phyloP scores from a whole-genome alignment of 2,888 invertebrate species.

The Microdon myrmicae region DNA sequence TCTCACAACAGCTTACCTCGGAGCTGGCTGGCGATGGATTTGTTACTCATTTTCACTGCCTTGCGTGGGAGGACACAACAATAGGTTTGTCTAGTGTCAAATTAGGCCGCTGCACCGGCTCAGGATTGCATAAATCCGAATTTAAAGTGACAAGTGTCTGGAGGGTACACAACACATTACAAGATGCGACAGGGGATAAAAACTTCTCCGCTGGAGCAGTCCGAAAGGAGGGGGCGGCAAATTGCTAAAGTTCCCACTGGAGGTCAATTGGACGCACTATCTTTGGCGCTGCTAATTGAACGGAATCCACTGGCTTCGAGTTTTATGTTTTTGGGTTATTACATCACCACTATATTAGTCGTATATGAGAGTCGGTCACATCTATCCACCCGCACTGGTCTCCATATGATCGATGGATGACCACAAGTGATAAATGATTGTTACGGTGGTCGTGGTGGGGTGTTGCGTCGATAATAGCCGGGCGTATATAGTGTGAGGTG shows the following conservation, averaged over 20 bases:
- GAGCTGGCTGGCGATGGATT: conserved; percentile 48
- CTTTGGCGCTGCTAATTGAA: conserved; percentile 34
- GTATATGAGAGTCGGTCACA: not conserved
- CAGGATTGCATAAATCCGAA: no score
- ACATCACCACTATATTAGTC: conserved; percentile 33
- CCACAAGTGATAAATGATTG: no score
- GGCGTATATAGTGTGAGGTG: conserved; percentile 1
- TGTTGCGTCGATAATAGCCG: conserved; percentile 1
- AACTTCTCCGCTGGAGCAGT: not conserved
- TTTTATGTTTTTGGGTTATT: conserved; percentile 29
- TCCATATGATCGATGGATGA: no score
- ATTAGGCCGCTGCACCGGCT: no score
- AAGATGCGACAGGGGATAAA: not conserved
- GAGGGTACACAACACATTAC: not conserved
- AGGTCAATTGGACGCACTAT: conserved; percentile 37
- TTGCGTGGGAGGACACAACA: no score
- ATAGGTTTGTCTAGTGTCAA: no score
- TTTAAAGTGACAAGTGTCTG: no score
- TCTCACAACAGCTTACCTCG: conserved; percentile 40
- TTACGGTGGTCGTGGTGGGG: no score
- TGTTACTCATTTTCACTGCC: conserved; percentile 44
- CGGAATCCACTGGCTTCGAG: conserved; percentile 11
- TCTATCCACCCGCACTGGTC: conserved; percentile 14
- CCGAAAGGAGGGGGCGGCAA: not conserved
- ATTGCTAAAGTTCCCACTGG: conserved; percentile 28